Conservation (phyloP, 1,140 invertebrate genomes). For the Plutomurus gul region DNA sequence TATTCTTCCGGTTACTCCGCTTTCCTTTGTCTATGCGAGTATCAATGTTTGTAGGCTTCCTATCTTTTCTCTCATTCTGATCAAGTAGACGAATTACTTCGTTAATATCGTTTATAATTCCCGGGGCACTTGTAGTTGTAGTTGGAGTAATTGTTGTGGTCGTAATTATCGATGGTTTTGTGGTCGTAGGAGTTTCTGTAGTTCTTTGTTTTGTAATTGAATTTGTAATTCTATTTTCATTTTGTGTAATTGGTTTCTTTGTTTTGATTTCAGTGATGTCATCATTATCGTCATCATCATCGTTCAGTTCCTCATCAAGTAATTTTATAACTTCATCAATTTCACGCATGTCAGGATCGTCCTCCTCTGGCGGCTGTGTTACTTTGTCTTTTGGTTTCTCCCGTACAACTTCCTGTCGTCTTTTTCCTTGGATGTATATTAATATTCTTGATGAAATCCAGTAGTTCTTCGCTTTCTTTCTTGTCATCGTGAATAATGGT, state of each 20-base stretch:
- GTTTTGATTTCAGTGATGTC: background rate
- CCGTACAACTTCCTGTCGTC: too few species aligned
- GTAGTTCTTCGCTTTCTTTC: background rate
- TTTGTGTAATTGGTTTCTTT: background rate
- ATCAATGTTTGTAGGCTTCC: background rate
- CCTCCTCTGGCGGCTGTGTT: background rate
- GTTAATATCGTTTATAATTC: background rate
- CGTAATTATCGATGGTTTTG: background rate
- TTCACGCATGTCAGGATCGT: slow-evolving; percentile 6
- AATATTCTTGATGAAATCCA: background rate
- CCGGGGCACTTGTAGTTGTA: background rate
- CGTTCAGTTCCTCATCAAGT: background rate
- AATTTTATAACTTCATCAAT: slow-evolving; percentile 5
- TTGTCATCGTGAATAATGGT: background rate
- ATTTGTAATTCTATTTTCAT: background rate
- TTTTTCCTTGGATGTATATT: background rate
- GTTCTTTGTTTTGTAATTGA: background rate
- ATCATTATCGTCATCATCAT: background rate
- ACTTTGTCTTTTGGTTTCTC: background rate
- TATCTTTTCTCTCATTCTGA: background rate
- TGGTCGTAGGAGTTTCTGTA: background rate
- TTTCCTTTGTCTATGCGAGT: background rate
- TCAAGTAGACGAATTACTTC: background rate
- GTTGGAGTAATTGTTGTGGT: background rate
- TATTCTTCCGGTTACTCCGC: background rate